These are phyloP conservation scores for Acleris holmiana DNA, from an alignment of 2,888 invertebrate species.

Conservation along the genomic window DNA sequence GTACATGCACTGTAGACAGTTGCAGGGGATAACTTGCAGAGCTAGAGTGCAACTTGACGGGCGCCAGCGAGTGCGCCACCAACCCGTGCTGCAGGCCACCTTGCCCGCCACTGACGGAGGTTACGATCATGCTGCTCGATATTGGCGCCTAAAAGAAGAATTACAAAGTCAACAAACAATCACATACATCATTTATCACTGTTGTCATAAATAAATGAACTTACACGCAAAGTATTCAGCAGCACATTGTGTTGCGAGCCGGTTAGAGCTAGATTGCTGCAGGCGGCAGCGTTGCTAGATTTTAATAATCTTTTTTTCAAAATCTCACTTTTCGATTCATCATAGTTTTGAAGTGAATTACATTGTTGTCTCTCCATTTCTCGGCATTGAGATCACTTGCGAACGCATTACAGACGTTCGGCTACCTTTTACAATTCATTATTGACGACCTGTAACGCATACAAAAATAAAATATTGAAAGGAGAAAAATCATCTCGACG, in stretches of 20 bases:
- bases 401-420: slow-evolving; percentile 71
- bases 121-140: slow-evolving; percentile 81
- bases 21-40: slow-evolving; percentile 73
- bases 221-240: slow-evolving; percentile 77
- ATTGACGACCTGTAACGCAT: slow-evolving; percentile 73
- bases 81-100: slow-evolving; percentile 75
- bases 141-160: slow-evolving; percentile 73
- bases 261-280: slow-evolving; percentile 62
- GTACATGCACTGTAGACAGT: slow-evolving; percentile 77
- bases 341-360: slow-evolving; percentile 83
- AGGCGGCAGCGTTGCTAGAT: slow-evolving; percentile 62
- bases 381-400: slow-evolving; percentile 61
- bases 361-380: slow-evolving; percentile 81
- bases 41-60: slow-evolving; percentile 74
- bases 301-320: slow-evolving; percentile 81
- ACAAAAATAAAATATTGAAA: slow-evolving; percentile 75
- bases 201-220: slow-evolving; percentile 51
- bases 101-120: slow-evolving; percentile 76
- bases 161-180: slow-evolving; percentile 23
- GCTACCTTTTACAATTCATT: slow-evolving; percentile 72
- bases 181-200: slow-evolving; percentile 39
- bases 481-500: slow-evolving; percentile 61
- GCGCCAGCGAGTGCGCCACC: slow-evolving; percentile 75
- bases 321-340: slow-evolving; percentile 78
- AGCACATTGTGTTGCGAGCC: slow-evolving; percentile 75